Evolutionary conservation across 2,113 vertebrate species (phyloP).

Genomic region (Heteronetta atricapilla): DNA sequence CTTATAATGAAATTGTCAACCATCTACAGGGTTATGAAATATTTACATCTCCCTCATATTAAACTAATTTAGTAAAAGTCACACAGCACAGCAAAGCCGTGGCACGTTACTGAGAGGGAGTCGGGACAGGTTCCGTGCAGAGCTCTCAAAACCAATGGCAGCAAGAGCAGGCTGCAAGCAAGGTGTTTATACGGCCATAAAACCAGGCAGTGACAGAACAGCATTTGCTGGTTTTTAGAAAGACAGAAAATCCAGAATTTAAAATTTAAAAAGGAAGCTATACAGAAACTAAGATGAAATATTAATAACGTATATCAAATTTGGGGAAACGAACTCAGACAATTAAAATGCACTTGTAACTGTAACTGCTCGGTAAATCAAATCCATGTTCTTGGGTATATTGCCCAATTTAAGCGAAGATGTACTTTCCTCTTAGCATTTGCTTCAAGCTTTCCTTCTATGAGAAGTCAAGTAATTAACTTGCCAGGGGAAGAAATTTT

Average conservation of each 20-base stretch:
- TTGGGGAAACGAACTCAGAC: background rate
- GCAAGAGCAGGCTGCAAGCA: background rate
- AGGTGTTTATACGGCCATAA: background rate
- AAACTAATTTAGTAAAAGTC: constrained; percentile 28
- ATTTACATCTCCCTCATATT: constrained; percentile 8
- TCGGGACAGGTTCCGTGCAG: background rate
- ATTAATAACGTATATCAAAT: background rate
- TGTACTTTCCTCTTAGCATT: constrained; percentile 3
- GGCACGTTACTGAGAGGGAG: background rate
- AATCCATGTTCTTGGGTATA: background rate
- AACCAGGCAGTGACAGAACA: background rate
- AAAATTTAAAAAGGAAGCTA: background rate
- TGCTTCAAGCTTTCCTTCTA: constrained; percentile 26
- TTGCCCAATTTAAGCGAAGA: background rate
- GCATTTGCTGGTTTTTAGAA: background rate
- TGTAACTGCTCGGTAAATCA: background rate
- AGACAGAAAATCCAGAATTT: background rate
- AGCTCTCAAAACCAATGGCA: background rate
- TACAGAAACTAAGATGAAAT: background rate
- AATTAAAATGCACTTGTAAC: background rate
- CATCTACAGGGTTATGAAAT: background rate
- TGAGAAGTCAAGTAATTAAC: constrained; percentile 41
- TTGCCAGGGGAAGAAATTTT: constrained; percentile 44
- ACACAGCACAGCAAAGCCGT: background rate
- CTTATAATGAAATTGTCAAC: background rate